These are phyloP conservation scores for Hippocampus comes DNA, from an alignment of 2,113 vertebrate species.

Conservation along the genomic window DNA sequence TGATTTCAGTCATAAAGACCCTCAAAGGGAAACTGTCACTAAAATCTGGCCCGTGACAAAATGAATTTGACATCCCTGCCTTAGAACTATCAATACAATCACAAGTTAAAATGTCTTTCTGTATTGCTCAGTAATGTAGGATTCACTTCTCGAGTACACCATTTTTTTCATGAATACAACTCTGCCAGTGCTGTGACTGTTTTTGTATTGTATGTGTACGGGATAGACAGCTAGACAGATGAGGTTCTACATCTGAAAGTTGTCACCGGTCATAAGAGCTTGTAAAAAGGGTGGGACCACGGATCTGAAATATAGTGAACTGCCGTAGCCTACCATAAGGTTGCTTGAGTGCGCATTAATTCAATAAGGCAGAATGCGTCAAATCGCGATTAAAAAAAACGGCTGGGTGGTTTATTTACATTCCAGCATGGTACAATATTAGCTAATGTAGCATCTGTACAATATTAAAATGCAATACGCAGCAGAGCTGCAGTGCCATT, in stretches of 20 bases:
- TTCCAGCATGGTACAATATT: not conserved
- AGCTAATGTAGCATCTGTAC: not conserved
- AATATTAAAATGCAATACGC: not conserved
- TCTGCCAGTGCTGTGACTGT: no score
- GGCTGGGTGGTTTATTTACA: not conserved
- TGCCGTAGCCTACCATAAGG: slow-evolving; percentile 66
- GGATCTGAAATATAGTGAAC: slow-evolving; percentile 34
- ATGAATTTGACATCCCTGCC: no score
- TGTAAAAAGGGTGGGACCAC: slow-evolving; percentile 20
- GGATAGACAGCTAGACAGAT: no score
- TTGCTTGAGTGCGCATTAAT: slow-evolving; percentile 41
- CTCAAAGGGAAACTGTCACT: no score
- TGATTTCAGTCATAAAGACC: no score
- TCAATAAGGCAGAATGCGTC: not conserved
- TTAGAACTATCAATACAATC: not conserved
- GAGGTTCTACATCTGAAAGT: not conserved
- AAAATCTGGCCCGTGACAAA: no score
- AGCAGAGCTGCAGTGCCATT: not conserved
- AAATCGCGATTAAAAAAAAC: not conserved
- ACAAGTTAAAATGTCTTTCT: not conserved
- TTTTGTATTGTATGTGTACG: not conserved
- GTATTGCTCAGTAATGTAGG: not conserved
- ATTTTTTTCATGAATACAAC: no score
- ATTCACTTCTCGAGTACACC: not conserved
- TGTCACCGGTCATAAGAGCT: not conserved